Evolutionary conservation across 1,140 invertebrate species (phyloP).

Genomic region (Drosophila navojoa): DNA sequence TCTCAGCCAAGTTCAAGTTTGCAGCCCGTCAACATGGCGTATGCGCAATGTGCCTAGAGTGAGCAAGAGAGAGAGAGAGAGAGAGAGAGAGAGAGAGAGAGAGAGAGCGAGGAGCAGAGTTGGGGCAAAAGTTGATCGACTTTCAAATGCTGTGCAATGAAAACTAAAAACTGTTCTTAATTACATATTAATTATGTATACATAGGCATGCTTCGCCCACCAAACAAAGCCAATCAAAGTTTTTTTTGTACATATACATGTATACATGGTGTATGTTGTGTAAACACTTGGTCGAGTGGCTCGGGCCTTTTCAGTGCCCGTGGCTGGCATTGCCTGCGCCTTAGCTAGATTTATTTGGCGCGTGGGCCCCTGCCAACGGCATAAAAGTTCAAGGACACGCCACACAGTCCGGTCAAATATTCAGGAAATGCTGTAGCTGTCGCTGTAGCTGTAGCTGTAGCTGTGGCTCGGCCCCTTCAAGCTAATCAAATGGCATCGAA

Average conservation of each 20-base stretch:
- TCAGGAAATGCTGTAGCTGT: constrained; percentile 20
- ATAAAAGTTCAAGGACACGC: constrained; percentile 52
- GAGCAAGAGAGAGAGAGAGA: background rate
- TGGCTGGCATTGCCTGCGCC: constrained; percentile 10
- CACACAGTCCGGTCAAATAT: constrained; percentile 1
- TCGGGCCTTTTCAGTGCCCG: constrained; percentile 19
- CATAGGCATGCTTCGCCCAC: no score
- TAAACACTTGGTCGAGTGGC: constrained; percentile 26
- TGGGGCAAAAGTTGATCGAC: background rate
- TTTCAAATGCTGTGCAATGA: constrained; percentile 5
- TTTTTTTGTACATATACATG: background rate
- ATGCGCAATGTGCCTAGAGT: constrained; percentile 30
- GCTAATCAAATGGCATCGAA: constrained; percentile 63
- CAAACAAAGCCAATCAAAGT: no score
- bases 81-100: no score
- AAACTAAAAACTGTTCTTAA: constrained; percentile 2
- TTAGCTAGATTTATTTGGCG: constrained; percentile 43
- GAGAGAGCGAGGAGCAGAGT: no score
- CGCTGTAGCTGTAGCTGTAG: background rate
- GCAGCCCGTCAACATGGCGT: constrained; percentile 23
- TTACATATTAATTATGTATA: constrained; percentile 11
- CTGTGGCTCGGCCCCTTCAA: constrained; percentile 13
- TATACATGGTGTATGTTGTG: constrained; percentile 3
- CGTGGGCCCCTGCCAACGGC: constrained; percentile 20
- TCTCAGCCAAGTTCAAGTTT: constrained; percentile 37